phyloP scores from a whole-genome alignment of 2,888 invertebrate genomes.

The Anthrax anthrax region DNA sequence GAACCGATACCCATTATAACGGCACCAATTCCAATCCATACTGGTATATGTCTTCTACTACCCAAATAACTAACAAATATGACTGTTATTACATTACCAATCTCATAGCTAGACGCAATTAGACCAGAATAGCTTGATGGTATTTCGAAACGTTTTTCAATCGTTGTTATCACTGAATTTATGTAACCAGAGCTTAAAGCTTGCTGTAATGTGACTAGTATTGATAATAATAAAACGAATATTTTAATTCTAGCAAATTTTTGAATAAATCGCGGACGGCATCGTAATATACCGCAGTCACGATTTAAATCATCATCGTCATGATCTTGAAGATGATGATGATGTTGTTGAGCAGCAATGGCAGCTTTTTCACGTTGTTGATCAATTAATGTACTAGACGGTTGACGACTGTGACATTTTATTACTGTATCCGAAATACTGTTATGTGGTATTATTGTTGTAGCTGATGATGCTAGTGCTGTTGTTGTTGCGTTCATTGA shows the following conservation, averaged over 20 bases:
- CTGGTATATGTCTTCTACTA: slow-evolving; percentile 80
- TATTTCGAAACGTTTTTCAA: slow-evolving; percentile 89
- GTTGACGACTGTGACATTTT: slow-evolving; percentile 71
- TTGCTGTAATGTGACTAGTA: slow-evolving; percentile 81
- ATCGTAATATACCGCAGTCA: slow-evolving; percentile 79
- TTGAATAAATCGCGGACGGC: slow-evolving; percentile 74
- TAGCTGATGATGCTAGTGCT: no score
- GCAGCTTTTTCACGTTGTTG: slow-evolving; percentile 42
- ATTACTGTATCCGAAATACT: slow-evolving; percentile 28
- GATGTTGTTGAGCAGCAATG: slow-evolving; percentile 34
- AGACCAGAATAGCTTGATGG: slow-evolving; percentile 86
- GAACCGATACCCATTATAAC: slow-evolving; percentile 90
- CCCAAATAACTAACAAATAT: slow-evolving; percentile 93
- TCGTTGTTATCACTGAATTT: slow-evolving; percentile 91
- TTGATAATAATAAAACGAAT: slow-evolving; percentile 75
- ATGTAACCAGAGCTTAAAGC: slow-evolving; percentile 84
- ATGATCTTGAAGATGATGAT: slow-evolving; percentile 11
- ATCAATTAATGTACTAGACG: slow-evolving; percentile 58
- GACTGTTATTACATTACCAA: slow-evolving; percentile 88
- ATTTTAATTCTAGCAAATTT: slow-evolving; percentile 84
- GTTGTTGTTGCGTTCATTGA: no score
- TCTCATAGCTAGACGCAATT: slow-evolving; percentile 88
- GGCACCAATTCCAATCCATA: slow-evolving; percentile 89
- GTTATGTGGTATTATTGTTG: slow-evolving; percentile 22
- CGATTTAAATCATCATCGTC: slow-evolving; percentile 45